A percentile compares a stretch with the other conserved stretches of the same genome.
Evolutionary conservation across 2,797 vertebrate genomes (phyloP).

Genomic region (Paguma larvata): DNA sequence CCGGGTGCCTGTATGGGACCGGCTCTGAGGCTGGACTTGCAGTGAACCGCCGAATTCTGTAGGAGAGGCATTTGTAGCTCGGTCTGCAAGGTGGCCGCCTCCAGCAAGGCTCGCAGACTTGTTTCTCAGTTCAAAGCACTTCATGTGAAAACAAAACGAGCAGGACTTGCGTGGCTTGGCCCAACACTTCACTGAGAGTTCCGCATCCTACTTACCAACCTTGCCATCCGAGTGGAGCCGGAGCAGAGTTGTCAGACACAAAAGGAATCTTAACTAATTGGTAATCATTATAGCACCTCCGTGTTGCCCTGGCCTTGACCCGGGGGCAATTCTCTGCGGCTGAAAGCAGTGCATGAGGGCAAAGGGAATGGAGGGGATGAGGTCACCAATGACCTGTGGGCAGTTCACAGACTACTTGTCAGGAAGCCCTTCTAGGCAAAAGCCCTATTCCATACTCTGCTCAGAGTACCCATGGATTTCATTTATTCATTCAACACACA

Average conservation of each 20-base stretch:
- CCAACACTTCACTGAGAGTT: neutral
- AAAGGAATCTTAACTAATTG: neutral
- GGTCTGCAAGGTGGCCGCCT: neutral
- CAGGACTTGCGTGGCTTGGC: neutral
- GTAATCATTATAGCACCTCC: neutral
- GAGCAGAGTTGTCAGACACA: neutral
- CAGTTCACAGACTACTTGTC: neutral
- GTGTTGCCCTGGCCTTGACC: neutral
- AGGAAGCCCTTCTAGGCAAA: neutral
- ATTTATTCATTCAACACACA: neutral
- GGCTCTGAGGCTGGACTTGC: neutral
- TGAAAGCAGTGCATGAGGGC: neutral
- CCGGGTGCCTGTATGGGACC: neutral
- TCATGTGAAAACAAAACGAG: neutral
- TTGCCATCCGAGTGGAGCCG: neutral
- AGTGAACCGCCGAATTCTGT: neutral
- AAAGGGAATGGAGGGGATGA: neutral
- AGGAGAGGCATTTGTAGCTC: neutral
- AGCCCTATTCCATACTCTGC: neutral
- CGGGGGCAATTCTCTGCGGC: neutral
- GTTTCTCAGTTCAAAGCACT: neutral
- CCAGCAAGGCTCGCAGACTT: too few relatives aligned
- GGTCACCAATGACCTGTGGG: too few relatives aligned
- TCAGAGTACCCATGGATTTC: neutral
- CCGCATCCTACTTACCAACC: neutral